Evolutionary conservation across 2,888 invertebrate species (phyloP), one percentile per base, ranked within the genome.

Genomic region (Myopa tessellatipennis): DNA sequence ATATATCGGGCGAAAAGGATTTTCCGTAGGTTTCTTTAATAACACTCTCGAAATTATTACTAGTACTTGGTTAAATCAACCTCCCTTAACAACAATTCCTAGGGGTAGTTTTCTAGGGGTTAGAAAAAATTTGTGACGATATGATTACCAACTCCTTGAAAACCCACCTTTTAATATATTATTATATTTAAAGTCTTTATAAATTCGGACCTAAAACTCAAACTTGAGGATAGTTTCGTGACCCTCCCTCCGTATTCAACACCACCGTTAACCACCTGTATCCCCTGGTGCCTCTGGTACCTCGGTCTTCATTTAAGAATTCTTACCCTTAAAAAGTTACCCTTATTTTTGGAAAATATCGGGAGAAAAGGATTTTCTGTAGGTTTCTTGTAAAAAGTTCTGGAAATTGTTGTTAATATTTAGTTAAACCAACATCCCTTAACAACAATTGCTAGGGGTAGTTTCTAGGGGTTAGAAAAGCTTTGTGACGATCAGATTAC

Each of bases 351-450:
- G 79, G 73, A 76, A 81, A 84, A 83, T 78, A 83, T 85, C 81
- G 84, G 85, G 85, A 81, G 85, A 82, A 82, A 81, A 86, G 86
- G 83, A 86, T 65, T 36, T 26, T 65, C n/a, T 55, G 77, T 63
- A 63, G 45, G 74, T 38, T 61, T 40, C 40, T 61, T 74, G 36
- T 7, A n/a, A 16, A 36, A 69, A 26, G 3, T 18, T 50, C n/a
- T 38, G 45, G 14, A 69, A 69, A 69, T 52, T 69, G 18, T 69
- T 26, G 26, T 18, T 69, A 26, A 50, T 69, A 69, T 52, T 45
- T n/a, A n/a, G 14, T 16, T 55, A 10, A n/a, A 12, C 5, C 10
- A n/a, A 12, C 55, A 55, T 8, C 55, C 55, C 55, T n/a, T 55
- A 55, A 55, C 10, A 55, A 16, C 55, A n/a, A n/a, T 55, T n/a